These are phyloP conservation scores for Vannuccia rotundouncinata DNA, from an alignment of 2,888 invertebrate genomes.

Conservation along the genomic window DNA sequence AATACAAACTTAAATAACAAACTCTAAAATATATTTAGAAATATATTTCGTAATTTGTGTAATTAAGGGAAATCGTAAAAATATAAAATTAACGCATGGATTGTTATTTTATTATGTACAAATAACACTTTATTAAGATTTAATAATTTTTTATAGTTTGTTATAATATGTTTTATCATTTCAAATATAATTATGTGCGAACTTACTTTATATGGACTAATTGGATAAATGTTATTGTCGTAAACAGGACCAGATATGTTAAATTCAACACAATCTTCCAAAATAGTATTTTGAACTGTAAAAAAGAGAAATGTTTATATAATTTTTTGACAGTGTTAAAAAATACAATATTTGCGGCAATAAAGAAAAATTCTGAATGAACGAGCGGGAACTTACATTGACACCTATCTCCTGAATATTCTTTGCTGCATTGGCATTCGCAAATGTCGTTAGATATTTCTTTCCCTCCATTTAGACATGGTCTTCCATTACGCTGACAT, in stretches of 20 bases:
- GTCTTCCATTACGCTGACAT: background rate
- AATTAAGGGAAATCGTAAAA: too few species aligned
- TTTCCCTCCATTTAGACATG: background rate
- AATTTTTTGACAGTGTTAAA: too few species aligned
- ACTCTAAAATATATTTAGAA: too few species aligned
- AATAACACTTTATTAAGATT: background rate
- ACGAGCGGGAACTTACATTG: background rate
- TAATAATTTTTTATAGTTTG: background rate
- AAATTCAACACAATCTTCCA: background rate
- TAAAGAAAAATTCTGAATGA: too few species aligned
- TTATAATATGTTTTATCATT: background rate
- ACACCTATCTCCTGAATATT: background rate
- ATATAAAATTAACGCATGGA: too few species aligned
- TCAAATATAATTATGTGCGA: background rate
- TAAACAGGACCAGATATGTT: background rate
- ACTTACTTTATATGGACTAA: background rate
- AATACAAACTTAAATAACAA: too few species aligned
- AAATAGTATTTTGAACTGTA: background rate
- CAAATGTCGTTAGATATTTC: background rate
- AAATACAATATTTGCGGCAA: too few species aligned
- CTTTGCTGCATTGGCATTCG: background rate
- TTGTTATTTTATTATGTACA: background rate
- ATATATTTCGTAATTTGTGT: too few species aligned
- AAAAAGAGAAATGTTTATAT: background rate
- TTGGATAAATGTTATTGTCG: background rate